Conservation (phyloP, 2,113 vertebrate genomes). For the Mungos mungo region DNA sequence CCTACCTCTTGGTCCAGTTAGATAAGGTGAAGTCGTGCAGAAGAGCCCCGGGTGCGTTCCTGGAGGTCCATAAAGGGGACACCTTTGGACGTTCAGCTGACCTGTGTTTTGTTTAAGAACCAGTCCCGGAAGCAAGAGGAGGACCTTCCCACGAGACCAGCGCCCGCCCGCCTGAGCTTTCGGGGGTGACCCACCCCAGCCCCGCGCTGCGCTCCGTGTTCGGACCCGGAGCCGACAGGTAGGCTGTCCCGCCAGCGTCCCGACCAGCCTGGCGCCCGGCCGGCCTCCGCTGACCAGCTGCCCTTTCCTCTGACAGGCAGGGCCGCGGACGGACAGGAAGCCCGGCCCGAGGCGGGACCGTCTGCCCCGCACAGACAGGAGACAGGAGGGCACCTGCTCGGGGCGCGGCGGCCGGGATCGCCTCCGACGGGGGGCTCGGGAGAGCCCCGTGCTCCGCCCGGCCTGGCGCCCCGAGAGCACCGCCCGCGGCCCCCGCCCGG, state of each 20-base stretch:
- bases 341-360: conserved; percentile 80
- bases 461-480: rapidly evolving
- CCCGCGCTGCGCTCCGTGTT: conserved; percentile 77
- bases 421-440: neutral
- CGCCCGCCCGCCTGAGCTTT: conserved; percentile 68
- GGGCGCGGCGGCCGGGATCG: neutral
- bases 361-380: conserved; percentile 85
- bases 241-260: neutral
- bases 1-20: neutral
- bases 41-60: neutral
- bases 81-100: neutral
- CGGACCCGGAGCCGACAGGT: conserved; percentile 83
- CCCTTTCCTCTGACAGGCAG: conserved; percentile 84
- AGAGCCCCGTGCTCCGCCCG: neutral
- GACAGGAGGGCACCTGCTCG: conserved; percentile 67
- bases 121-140: conserved; percentile 81
- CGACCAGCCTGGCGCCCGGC: rapidly evolving
- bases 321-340: conserved; percentile 81
- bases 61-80: neutral
- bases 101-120: conserved; percentile 75
- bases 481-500: neutral
- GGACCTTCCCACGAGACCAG: conserved; percentile 66
- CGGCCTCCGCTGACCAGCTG: neutral
- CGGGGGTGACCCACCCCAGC: conserved; percentile 77
- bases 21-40: rapidly evolving